These are phyloP conservation scores for Xestia sexstrigata DNA, from an alignment of 2,888 invertebrate species.

Conservation along the genomic window DNA sequence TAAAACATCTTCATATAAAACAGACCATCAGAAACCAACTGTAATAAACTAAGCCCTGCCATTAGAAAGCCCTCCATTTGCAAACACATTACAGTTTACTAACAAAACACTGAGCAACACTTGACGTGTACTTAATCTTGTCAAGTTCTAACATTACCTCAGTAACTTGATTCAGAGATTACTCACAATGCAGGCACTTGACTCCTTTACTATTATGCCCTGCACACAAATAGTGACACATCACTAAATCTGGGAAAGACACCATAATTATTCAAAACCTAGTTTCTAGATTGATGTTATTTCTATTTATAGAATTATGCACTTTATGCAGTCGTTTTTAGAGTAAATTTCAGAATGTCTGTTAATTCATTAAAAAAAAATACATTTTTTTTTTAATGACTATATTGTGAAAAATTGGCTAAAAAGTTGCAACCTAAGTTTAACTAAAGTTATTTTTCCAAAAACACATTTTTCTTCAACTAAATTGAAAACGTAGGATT, in stretches of 20 bases:
- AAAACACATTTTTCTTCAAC: background rate
- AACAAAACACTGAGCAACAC: conserved; percentile 58
- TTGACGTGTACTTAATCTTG: conserved; percentile 62
- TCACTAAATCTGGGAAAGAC: background rate
- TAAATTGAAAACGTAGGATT: background rate
- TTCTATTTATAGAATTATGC: background rate
- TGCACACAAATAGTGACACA: conserved; percentile 7
- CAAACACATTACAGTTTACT: conserved; percentile 57
- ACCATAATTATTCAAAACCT: background rate
- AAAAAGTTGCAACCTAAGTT: background rate
- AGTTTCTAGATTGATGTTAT: background rate
- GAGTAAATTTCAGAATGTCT: background rate
- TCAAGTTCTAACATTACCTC: conserved; percentile 60
- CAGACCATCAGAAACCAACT: conserved; percentile 7
- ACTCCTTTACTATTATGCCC: conserved; percentile 12
- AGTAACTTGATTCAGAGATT: conserved; percentile 47
- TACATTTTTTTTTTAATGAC: background rate
- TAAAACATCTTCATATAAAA: background rate
- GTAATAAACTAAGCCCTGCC: conserved; percentile 19
- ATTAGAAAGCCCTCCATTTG: conserved; percentile 52
- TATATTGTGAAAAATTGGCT: background rate
- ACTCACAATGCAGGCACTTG: conserved; percentile 23
- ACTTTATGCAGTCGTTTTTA: background rate
- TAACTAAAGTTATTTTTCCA: background rate
- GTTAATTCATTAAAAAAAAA: too few relatives aligned